These are phyloP conservation scores for Eremophila alpestris DNA, from an alignment of 2,797 vertebrate genomes.

Conservation along the genomic window DNA sequence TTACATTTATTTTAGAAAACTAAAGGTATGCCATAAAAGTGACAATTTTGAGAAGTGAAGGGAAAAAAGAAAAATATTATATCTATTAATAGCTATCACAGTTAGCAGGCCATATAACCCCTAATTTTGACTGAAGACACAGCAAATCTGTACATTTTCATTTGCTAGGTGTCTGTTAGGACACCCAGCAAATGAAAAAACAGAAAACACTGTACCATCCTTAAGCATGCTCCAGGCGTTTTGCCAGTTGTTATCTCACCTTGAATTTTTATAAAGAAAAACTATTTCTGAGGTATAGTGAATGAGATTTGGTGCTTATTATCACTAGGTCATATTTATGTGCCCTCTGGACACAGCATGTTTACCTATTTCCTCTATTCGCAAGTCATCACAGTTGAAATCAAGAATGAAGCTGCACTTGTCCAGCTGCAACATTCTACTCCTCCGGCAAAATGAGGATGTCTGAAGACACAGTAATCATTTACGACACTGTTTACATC, in stretches of 20 bases:
- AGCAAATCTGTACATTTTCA: neutral
- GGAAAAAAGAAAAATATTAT: neutral
- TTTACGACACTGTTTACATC: neutral
- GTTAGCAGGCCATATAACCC: neutral
- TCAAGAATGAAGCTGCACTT: neutral
- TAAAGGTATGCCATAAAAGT: neutral
- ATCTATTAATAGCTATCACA: neutral
- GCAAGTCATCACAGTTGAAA: neutral
- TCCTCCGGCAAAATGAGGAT: constrained; percentile 5
- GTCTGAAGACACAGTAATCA: neutral
- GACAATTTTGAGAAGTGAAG: neutral
- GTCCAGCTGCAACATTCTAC: neutral
- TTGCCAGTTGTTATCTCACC: neutral
- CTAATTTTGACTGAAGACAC: neutral
- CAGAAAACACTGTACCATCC: neutral
- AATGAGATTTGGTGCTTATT: neutral
- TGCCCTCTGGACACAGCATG: neutral
- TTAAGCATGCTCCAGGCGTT: neutral
- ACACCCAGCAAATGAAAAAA: neutral
- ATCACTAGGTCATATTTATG: neutral
- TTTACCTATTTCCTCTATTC: neutral
- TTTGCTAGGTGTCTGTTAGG: neutral
- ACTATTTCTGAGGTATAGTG: neutral
- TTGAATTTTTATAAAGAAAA: constrained; percentile 10
- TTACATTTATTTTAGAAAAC: neutral